These are phyloP conservation scores for Neosilurus mollespiculum DNA, from an alignment of 2,797 vertebrate genomes.

Conservation along the genomic window DNA sequence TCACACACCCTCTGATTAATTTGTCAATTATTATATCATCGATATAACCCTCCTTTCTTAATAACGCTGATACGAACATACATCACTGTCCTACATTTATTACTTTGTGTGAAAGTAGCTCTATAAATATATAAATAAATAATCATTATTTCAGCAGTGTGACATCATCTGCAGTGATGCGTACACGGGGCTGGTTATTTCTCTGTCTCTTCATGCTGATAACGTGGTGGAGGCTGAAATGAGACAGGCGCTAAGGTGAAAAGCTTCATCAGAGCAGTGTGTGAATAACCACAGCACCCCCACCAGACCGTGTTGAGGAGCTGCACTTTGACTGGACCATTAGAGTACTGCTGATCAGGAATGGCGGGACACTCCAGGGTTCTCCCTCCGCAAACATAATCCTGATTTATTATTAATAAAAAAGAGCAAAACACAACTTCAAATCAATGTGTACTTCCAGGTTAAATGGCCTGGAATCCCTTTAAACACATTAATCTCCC, in stretches of 20 bases:
- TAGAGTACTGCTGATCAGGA: not conserved
- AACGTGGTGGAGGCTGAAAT: not conserved
- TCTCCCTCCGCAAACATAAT: constrained; percentile 11
- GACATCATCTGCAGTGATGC: constrained; percentile 20
- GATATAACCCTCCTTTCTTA: not conserved
- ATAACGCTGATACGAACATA: not conserved
- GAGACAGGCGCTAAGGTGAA: not conserved
- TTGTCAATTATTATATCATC: not conserved
- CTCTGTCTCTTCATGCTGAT: constrained; percentile 1
- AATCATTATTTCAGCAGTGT: constrained; percentile 2
- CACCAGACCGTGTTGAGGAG: constrained; percentile 57
- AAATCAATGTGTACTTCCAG: constrained; percentile 1
- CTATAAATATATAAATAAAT: not conserved
- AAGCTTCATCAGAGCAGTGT: not conserved
- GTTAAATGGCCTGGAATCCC: constrained; percentile 9
- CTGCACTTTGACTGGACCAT: constrained; percentile 11
- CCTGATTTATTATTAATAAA: constrained; percentile 29
- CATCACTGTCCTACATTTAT: not conserved
- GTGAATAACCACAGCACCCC: constrained; percentile 69
- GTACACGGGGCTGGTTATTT: not conserved
- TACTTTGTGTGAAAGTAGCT: not conserved
- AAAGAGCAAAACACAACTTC: not conserved
- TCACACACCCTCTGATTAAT: not conserved
- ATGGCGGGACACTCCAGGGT: not conserved
- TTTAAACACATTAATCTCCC: constrained; percentile 19